These are phyloP conservation scores for Cerceris rybyensis DNA, from an alignment of 2,888 invertebrate species.

Conservation along the genomic window DNA sequence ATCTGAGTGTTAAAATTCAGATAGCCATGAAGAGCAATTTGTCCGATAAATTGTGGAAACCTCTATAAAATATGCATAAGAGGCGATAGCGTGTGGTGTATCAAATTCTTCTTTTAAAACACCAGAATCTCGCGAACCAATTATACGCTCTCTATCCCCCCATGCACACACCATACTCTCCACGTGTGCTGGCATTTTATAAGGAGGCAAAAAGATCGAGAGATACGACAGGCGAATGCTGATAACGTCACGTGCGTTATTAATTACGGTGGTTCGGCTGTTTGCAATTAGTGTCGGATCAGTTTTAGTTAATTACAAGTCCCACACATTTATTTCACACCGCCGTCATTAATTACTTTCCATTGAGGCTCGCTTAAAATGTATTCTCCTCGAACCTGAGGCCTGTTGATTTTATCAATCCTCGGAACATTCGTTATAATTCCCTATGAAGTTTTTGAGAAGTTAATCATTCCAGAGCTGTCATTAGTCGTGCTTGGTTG, in stretches of 20 bases:
- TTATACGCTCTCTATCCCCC: slow-evolving; percentile 9
- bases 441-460: no score
- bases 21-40: no score
- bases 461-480: no score
- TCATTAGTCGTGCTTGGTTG: no score
- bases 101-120: slow-evolving; percentile 13
- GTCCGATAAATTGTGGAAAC: neutral
- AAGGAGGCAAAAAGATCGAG: slow-evolving; percentile 14
- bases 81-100: slow-evolving; percentile 1
- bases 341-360: slow-evolving; percentile 66
- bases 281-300: slow-evolving; percentile 78
- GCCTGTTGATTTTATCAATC: no score
- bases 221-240: slow-evolving; percentile 30
- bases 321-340: slow-evolving; percentile 24
- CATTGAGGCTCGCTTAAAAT: slow-evolving; percentile 23
- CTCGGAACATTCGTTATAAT: no score
- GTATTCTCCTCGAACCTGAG: no score
- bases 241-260: slow-evolving; percentile 77
- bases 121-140: slow-evolving; percentile 22
- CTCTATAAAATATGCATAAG: slow-evolving; percentile 5
- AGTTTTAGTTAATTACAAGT: slow-evolving; percentile 75
- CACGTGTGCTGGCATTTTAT: slow-evolving; percentile 7
- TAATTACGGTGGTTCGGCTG: slow-evolving; percentile 75
- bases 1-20: no score
- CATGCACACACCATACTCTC: neutral